A percentile compares a stretch with the other conserved stretches of the same genome.
These are phyloP conservation scores for Pteropus rufus DNA, from an alignment of 2,797 vertebrate species.

Conservation along the genomic window DNA sequence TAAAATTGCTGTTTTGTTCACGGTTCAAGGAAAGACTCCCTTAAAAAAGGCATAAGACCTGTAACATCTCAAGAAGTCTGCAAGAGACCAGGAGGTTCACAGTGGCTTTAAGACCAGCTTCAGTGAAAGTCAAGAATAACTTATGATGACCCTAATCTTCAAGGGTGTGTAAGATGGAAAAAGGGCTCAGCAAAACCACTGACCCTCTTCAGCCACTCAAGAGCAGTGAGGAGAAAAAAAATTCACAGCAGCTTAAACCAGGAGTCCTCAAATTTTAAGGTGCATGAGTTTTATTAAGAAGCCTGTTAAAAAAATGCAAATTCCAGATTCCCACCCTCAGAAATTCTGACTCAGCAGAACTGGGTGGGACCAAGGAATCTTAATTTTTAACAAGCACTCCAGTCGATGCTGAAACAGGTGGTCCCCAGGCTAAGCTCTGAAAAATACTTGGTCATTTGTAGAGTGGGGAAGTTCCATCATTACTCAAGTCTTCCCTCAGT, in stretches of 20 bases:
- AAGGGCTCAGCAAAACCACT: not conserved
- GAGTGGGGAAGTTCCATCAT: not conserved
- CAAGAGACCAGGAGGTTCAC: not conserved
- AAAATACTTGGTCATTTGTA: not conserved
- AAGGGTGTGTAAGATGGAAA: not conserved
- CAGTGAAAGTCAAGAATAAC: not conserved
- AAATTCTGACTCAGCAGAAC: not conserved
- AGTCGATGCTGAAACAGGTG: not conserved
- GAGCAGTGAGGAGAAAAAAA: not conserved
- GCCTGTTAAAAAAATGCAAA: not conserved
- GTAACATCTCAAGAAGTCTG: not conserved
- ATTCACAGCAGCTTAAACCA: not conserved
- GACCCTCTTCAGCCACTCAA: not conserved
- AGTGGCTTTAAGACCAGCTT: not conserved
- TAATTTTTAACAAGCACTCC: not conserved
- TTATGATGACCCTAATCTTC: not conserved
- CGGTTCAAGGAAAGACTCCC: not conserved
- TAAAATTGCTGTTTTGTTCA: conserved; percentile 1
- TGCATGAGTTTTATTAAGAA: not conserved
- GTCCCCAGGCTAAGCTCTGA: not conserved
- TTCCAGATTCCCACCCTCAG: not conserved
- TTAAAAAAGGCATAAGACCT: not conserved
- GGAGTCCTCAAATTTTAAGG: not conserved
- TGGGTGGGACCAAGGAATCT: not conserved
- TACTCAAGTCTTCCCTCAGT: not conserved